These are phyloP conservation scores for Alces alces DNA, from an alignment of 2,113 vertebrate genomes.

Conservation along the genomic window DNA sequence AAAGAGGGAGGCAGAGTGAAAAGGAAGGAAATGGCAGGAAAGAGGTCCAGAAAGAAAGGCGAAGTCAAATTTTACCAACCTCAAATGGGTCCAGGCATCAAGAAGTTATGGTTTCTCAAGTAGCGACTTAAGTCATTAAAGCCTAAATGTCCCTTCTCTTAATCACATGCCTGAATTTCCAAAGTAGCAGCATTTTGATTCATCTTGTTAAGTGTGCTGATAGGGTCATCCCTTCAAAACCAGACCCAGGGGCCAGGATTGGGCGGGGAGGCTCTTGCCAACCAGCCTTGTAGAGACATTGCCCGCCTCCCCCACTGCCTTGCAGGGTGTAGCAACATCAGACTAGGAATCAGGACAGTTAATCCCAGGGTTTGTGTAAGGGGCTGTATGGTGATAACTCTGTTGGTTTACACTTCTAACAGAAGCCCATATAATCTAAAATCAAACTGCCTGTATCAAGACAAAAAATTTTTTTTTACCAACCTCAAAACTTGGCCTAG, in stretches of 20 bases:
- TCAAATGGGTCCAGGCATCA: background rate
- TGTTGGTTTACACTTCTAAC: background rate
- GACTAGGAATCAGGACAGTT: background rate
- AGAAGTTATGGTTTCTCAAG: background rate
- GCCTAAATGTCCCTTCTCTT: background rate
- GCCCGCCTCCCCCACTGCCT: rapidly evolving
- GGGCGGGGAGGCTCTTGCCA: background rate
- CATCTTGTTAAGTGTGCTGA: background rate
- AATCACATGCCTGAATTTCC: background rate
- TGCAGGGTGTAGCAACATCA: rapidly evolving
- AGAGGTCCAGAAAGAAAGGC: background rate
- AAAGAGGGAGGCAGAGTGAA: background rate
- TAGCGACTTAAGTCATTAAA: background rate
- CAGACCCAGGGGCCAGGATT: background rate
- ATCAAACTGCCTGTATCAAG: background rate
- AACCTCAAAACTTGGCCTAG: background rate
- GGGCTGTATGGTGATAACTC: background rate
- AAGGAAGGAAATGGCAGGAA: background rate
- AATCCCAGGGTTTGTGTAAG: background rate
- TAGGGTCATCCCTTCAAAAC: background rate
- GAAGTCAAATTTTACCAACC: background rate
- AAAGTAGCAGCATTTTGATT: background rate
- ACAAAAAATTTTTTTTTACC: background rate
- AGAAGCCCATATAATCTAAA: background rate
- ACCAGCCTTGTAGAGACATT: background rate